Base-by-base conservation (phyloP, 2,797 vertebrate species). In the Phrynocephalus forsythii region DNA sequence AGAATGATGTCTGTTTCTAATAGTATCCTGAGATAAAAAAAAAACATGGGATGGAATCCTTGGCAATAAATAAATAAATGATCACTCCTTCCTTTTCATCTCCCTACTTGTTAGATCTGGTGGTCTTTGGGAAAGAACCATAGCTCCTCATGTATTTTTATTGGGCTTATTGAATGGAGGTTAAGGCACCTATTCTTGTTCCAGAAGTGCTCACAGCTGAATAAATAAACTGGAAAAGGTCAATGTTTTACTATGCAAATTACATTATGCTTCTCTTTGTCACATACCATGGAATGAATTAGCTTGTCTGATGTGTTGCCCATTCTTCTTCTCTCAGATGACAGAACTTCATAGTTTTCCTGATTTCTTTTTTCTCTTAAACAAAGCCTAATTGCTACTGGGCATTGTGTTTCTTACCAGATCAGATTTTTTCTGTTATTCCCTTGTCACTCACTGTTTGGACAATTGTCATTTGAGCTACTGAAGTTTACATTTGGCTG, bases 151-250 rank as follows among this genome's bases (percentile, higher is more conserved):
- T 72, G 60, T 1, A 28, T 60, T 80, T 1, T 44, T 88, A 82
- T 33, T 84, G 30, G 73, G 77, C n/a, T 67, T 85, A 71, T 11
- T 22, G 83, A 87, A 88, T 18, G 30, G 48, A 75, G 78, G 79
- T 83, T 79, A 88, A 78, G 13, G 81, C 60, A 82, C 11, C 2
- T 1, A 26, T 38, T 24, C 78, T 11, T 50, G 0, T 1, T 20
- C 71, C 78, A 26, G 44, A 24, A 75, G 63, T 94, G 85, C 26
- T 48, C 84, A 10, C 44, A 0, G 88, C 90, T 93, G 0, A 67
- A 0, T 84, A 67, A 76, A 0, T 84, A 67, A 63, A 18, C 72
- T 73, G 18, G 18, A 24, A 60, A 67, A 38, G 24, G 67, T 79
- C 88, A 0, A 0, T 30, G 22, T 63, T 28, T 2, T 3, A 22